A percentile compares a stretch with the other conserved stretches of the same genome.
Conservation (phyloP, 64 coral and sea anemone species). For the Pocillopora damicornis region DNA sequence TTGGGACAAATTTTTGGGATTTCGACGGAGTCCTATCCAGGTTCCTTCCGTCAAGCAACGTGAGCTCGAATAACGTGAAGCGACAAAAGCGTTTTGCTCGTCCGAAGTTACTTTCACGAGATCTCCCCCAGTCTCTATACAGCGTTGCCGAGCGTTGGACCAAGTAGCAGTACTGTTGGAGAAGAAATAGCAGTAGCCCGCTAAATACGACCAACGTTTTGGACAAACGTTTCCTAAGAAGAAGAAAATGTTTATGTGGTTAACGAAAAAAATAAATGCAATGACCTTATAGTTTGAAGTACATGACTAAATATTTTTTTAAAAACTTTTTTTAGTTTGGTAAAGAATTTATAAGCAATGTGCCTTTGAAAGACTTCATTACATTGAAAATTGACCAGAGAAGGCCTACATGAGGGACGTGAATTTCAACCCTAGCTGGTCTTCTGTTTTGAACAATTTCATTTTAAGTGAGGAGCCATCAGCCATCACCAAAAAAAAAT, state of each 20-base stretch:
- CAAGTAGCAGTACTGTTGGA: conserved; percentile 10
- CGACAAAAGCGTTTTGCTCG: conserved; percentile 18
- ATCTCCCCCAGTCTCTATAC: conserved; percentile 17
- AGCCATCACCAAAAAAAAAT: too few relatives aligned
- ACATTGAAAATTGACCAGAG: background rate
- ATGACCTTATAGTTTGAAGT: too few relatives aligned
- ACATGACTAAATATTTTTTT: too few relatives aligned
- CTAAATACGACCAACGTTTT: background rate
- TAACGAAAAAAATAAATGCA: background rate
- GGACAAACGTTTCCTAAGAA: background rate
- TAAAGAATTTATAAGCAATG: too few relatives aligned
- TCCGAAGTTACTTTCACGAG: conserved; percentile 22
- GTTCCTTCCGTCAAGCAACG: background rate
- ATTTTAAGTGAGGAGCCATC: too few relatives aligned
- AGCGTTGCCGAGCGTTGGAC: background rate
- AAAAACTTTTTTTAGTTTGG: too few relatives aligned
- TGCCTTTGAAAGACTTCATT: background rate
- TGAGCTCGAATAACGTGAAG: conserved; percentile 3
- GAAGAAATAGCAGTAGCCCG: conserved; percentile 28
- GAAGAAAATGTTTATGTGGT: background rate
- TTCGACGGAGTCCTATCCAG: conserved; percentile 28
- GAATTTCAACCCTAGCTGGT: background rate
- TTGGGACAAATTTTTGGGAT: conserved; percentile 1
- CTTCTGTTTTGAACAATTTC: background rate
- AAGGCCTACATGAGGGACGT: too few relatives aligned